Conservation (phyloP, 1,140 invertebrate species). For the Trichonephila clavipes region DNA sequence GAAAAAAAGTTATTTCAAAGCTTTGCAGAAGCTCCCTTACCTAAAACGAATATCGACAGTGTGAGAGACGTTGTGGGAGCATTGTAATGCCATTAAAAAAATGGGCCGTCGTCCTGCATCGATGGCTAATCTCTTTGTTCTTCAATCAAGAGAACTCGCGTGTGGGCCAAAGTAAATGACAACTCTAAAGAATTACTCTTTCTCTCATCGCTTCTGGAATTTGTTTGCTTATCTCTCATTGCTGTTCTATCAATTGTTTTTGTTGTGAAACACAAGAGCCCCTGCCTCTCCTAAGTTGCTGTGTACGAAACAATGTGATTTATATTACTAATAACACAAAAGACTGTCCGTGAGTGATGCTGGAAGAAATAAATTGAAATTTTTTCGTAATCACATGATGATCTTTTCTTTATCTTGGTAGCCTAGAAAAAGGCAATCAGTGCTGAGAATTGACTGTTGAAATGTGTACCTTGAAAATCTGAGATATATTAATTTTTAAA, state of each 20-base stretch:
- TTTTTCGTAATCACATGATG: background rate
- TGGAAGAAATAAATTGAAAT: background rate
- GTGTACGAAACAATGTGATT: background rate
- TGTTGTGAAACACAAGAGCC: constrained; percentile 34
- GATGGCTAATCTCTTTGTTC: constrained; percentile 55
- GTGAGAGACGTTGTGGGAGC: background rate
- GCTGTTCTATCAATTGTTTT: constrained; percentile 32
- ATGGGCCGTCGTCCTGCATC: background rate
- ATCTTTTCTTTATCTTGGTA: background rate
- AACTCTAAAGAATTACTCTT: constrained; percentile 48
- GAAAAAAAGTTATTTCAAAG: background rate
- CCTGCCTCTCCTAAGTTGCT: background rate
- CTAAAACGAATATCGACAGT: background rate
- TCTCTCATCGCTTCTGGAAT: background rate
- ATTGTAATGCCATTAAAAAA: background rate
- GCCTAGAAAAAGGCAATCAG: background rate
- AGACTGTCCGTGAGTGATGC: background rate
- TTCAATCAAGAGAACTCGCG: background rate
- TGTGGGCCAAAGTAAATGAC: constrained; percentile 29
- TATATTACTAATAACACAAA: background rate
- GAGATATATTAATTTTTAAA: too few relatives aligned
- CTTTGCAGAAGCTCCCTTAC: background rate
- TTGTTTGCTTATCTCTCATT: constrained; percentile 28
- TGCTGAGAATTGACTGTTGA: background rate
- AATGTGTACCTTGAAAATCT: too few relatives aligned